Percentiles rank a stretch among this genome's conserved stretches.
Conservation (phyloP, 2,888 invertebrate species). For the Timema cristinae region DNA sequence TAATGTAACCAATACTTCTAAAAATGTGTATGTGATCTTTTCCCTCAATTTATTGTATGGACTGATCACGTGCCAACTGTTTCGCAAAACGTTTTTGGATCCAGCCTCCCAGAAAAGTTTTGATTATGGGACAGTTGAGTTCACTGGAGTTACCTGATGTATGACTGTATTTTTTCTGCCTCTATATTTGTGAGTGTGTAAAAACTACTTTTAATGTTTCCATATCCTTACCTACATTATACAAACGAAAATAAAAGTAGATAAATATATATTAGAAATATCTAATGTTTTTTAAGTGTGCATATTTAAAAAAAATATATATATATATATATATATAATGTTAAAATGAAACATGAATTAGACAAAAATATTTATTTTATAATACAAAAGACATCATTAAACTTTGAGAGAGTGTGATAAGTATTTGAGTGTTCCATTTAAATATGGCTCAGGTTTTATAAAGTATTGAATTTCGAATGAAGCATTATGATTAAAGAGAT, state of each 20-base stretch:
- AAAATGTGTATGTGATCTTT: too few relatives aligned
- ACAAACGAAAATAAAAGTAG: too few relatives aligned
- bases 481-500: too few relatives aligned
- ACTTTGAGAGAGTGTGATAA: too few relatives aligned
- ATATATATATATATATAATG: constrained; percentile 13
- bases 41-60: too few relatives aligned
- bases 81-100: constrained; percentile 1
- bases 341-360: constrained; percentile 2
- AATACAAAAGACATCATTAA: not conserved
- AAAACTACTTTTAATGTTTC: not conserved
- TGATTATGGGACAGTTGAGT: not conserved
- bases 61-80: too few relatives aligned
- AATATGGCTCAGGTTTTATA: too few relatives aligned
- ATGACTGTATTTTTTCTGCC: constrained; percentile 6
- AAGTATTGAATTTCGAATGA: too few relatives aligned
- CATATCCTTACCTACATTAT: not conserved
- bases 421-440: too few relatives aligned
- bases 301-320: not conserved
- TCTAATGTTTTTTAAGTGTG: too few relatives aligned
- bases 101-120: constrained; percentile 13
- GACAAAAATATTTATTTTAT: constrained; percentile 13
- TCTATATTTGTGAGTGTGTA: not conserved
- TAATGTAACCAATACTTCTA: too few relatives aligned
- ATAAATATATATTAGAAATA: too few relatives aligned
- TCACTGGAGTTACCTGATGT: constrained; percentile 14